Conservation (phyloP, 2,888 invertebrate genomes). For the Chromoteleia sp. region DNA sequence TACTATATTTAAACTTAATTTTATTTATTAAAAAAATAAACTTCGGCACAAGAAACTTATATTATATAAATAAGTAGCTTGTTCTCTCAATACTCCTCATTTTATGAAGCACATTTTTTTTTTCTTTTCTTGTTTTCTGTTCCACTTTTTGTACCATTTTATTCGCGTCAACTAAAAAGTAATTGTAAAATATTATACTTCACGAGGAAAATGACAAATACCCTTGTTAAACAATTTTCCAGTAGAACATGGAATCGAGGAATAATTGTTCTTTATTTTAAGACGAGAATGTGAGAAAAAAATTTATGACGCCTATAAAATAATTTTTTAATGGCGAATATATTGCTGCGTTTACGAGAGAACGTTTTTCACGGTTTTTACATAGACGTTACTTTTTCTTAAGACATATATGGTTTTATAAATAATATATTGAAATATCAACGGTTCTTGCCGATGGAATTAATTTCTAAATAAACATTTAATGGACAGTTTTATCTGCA, state of each 20-base stretch:
- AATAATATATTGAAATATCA: slow-evolving; percentile 1
- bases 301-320: slow-evolving; percentile 18
- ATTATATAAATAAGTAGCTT: slow-evolving; percentile 26
- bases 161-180: slow-evolving; percentile 1
- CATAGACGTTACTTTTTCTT: neutral
- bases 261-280: slow-evolving; percentile 26
- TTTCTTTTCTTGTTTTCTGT: too few relatives aligned
- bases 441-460: neutral
- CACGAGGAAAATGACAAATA: neutral
- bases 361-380: slow-evolving; percentile 11
- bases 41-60: neutral
- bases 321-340: slow-evolving; percentile 22
- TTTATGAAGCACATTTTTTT: neutral
- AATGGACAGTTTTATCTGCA: neutral
- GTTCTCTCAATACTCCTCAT: slow-evolving; percentile 5
- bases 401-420: slow-evolving; percentile 9
- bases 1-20: slow-evolving; percentile 3
- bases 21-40: slow-evolving; percentile 19
- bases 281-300: neutral
- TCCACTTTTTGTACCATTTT: slow-evolving; percentile 19
- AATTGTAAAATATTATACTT: slow-evolving; percentile 20
- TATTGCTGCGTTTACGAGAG: slow-evolving; percentile 3
- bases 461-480: neutral
- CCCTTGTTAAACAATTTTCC: slow-evolving; percentile 2
- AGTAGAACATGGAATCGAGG: slow-evolving; percentile 1